Conservation (phyloP, 2,888 invertebrate genomes). For the Ophion ellenae region DNA sequence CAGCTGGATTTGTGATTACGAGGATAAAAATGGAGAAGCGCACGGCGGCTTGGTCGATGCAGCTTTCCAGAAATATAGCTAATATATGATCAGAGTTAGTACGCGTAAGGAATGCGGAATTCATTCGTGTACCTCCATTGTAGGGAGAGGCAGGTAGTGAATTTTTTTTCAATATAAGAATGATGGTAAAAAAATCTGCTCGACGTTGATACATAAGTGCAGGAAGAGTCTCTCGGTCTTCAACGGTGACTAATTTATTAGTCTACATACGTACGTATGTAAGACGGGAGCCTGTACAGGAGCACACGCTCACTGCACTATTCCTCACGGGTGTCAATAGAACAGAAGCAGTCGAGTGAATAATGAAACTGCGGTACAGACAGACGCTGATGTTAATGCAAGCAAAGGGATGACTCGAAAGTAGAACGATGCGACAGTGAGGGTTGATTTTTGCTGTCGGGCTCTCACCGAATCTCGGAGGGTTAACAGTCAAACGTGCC, state of each 20-base stretch:
- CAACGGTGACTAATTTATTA: conserved; percentile 26
- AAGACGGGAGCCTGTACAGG: conserved; percentile 1
- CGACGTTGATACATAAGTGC: neutral
- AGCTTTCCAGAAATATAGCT: conserved; percentile 21
- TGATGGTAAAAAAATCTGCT: conserved; percentile 24
- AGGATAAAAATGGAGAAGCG: conserved; percentile 48
- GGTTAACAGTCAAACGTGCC: conserved; percentile 79
- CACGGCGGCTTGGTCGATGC: conserved; percentile 25
- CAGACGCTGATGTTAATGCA: conserved; percentile 37
- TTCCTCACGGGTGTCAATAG: conserved; percentile 14
- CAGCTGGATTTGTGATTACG: conserved; percentile 59
- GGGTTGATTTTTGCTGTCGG: conserved; percentile 69
- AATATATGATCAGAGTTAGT: conserved; percentile 34
- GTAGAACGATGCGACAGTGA: conserved; percentile 32
- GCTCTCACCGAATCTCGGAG: conserved; percentile 76
- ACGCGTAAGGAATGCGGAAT: conserved; percentile 46
- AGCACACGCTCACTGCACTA: neutral
- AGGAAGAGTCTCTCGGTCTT: neutral
- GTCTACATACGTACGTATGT: neutral
- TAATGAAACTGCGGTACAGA: conserved; percentile 37
- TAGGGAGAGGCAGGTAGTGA: neutral
- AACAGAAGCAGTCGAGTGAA: conserved; percentile 32
- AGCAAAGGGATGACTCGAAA: conserved; percentile 48
- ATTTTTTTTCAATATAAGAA: conserved; percentile 25
- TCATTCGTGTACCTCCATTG: neutral